Base-by-base conservation (phyloP, 2,888 invertebrate species). In the Drosophila sordidula region DNA sequence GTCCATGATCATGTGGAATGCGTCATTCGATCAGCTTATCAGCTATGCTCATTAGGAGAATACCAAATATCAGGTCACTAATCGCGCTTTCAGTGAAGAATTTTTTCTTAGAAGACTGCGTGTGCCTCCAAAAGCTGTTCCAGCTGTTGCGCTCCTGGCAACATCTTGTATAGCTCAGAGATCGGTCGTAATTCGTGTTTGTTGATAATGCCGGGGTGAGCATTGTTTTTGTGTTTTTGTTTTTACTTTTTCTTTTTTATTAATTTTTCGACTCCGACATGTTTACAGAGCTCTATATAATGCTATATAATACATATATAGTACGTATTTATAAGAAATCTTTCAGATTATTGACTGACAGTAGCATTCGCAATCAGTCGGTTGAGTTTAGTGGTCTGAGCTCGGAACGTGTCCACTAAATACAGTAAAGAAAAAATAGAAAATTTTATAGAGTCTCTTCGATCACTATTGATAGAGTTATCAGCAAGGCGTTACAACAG, bases 291-390 rank as follows among this genome's bases (percentile, higher is more conserved):
- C 14, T 8, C 54, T 25, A 44, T 38, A 38, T 9, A 14, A n/a
- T 36, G 32, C 32, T 46, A 46, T 41, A 62, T 52, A 18, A n/a
- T 25, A 57, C 41, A 36, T 59, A 41, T 54, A 45, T 50, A 38
- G 46, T 44, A 39, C 25, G 63, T 51, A 55, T 61, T 70, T 78
- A 70, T 66, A 66, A 46, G 47, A 59, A 81, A 75, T 52, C 29
- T 50, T 12, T 67, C 36, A 42, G 75, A 74, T 78, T 80, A 70
- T 62, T 55, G 57, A 54, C 83, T 42, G 57, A 36, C 41, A 54
- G 45, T 14, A 47, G 38, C 58, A 59, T 64, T 58, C 54, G 63
- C 61, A 66, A 73, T 70, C 78, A 67, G 68, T 78, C 57, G 64
- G 64, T 75, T 69, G 64, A 50, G 41, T 56, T 49, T 56, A 51